Conservation (phyloP, 92 coral and sea anemone species). For the Umimayanthus kanabou region DNA sequence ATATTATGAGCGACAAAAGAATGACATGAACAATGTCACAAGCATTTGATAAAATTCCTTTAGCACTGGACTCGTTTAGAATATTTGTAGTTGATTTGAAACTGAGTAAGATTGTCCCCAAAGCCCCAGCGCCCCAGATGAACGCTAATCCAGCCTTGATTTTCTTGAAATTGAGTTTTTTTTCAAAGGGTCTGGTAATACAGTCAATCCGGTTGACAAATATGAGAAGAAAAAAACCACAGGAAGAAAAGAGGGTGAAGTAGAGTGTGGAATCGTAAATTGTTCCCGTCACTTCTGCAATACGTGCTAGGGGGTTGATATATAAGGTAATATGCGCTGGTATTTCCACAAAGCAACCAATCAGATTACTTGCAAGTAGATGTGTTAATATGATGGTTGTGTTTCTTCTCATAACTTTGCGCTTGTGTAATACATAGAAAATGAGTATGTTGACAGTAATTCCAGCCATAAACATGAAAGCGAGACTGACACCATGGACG, state of each 20-base stretch:
- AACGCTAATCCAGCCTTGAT: background rate
- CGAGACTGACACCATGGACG: background rate
- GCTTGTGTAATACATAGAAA: conserved; percentile 9
- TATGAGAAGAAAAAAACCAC: conserved; percentile 24
- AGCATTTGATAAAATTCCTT: background rate
- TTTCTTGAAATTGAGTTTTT: background rate
- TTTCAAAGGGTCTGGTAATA: conserved; percentile 19
- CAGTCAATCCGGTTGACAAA: conserved; percentile 20
- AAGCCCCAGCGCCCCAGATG: conserved; percentile 6
- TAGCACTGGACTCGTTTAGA: background rate
- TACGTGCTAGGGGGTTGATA: background rate
- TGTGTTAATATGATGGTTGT: conserved; percentile 31
- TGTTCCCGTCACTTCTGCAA: background rate
- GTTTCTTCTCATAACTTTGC: conserved; percentile 14
- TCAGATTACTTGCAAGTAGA: conserved; percentile 24
- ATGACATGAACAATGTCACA: background rate
- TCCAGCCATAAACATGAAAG: conserved; percentile 8
- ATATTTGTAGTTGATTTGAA: background rate
- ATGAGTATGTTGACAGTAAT: background rate
- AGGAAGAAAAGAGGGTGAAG: conserved; percentile 18
- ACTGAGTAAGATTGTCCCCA: background rate
- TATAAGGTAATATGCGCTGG: background rate
- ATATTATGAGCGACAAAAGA: background rate
- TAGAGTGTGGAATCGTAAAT: conserved; percentile 5
- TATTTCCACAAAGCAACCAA: conserved; percentile 27